Percentiles rank a stretch among this genome's conserved stretches.
These are phyloP conservation scores for Oeneis ivallda DNA, from an alignment of 2,888 invertebrate species.

Conservation along the genomic window DNA sequence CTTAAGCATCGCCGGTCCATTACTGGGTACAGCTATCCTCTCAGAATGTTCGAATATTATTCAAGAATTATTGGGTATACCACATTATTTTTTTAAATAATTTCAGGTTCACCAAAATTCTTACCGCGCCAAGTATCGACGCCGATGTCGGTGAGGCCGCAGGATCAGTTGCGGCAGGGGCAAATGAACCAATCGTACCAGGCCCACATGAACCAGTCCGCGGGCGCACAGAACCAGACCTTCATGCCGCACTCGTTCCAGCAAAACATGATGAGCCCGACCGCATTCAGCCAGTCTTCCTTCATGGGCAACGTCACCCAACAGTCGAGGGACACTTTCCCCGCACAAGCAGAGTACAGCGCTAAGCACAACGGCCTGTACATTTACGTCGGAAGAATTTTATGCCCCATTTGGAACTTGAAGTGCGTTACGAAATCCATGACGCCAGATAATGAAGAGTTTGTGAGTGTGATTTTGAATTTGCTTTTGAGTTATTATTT, in stretches of 20 bases:
- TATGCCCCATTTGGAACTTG: constrained; percentile 94
- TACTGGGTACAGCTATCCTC: no score
- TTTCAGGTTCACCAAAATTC: constrained; percentile 71
- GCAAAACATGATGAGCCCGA: constrained; percentile 60
- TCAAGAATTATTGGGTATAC: no score
- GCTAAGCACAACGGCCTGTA: constrained; percentile 97
- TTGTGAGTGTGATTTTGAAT: constrained; percentile 70
- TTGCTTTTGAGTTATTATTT: neutral
- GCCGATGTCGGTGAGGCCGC: constrained; percentile 68
- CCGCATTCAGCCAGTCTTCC: constrained; percentile 67
- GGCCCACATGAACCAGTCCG: constrained; percentile 63
- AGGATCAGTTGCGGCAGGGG: constrained; percentile 60
- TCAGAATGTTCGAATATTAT: no score
- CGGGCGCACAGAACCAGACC: constrained; percentile 58
- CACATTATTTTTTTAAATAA: neutral
- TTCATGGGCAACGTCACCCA: constrained; percentile 64
- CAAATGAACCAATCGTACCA: constrained; percentile 68
- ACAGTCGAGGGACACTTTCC: constrained; percentile 64
- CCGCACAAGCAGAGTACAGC: constrained; percentile 74
- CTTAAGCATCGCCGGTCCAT: no score
- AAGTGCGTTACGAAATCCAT: constrained; percentile 85
- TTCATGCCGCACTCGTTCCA: constrained; percentile 64
- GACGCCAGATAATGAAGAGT: constrained; percentile 78
- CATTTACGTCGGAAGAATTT: constrained; percentile 92
- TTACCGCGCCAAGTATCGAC: constrained; percentile 77